These are phyloP conservation scores for Cosmorhoe ocellata DNA, from an alignment of 2,888 invertebrate species.

Conservation along the genomic window DNA sequence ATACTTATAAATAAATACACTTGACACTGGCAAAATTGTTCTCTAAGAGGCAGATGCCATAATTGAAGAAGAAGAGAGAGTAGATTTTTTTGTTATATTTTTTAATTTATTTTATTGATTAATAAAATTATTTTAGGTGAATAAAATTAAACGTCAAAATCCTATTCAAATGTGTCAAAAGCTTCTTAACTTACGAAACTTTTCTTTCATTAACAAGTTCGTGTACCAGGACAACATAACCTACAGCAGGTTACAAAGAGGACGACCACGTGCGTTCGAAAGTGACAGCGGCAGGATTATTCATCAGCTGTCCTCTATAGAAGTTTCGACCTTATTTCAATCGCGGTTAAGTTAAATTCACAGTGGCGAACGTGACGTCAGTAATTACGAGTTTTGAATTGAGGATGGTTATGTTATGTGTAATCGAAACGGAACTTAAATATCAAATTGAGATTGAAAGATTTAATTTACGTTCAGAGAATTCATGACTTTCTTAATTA, in stretches of 20 bases:
- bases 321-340: constrained; percentile 2
- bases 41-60: too few relatives aligned
- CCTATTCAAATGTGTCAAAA: too few relatives aligned
- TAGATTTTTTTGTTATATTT: too few relatives aligned
- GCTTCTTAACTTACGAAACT: constrained; percentile 11
- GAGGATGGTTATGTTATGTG: constrained; percentile 12
- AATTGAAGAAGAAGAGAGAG: too few relatives aligned
- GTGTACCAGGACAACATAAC: constrained; percentile 34
- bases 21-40: too few relatives aligned
- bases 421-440: constrained; percentile 21
- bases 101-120: too few relatives aligned
- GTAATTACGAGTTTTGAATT: constrained; percentile 21
- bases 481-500: not conserved
- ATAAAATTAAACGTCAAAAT: too few relatives aligned
- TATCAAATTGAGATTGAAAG: not conserved
- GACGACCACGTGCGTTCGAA: constrained; percentile 35
- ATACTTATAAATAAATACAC: too few relatives aligned
- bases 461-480: not conserved
- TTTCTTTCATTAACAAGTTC: constrained; percentile 15
- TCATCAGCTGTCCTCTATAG: constrained; percentile 5
- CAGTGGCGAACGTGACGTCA: constrained; percentile 5
- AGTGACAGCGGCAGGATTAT: constrained; percentile 37
- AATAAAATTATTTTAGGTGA: too few relatives aligned
- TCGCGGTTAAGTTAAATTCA: constrained; percentile 2
- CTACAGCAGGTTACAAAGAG: constrained; percentile 27